Base-by-base conservation (phyloP, 2,888 invertebrate genomes). In the Drosophila tanythrix region DNA sequence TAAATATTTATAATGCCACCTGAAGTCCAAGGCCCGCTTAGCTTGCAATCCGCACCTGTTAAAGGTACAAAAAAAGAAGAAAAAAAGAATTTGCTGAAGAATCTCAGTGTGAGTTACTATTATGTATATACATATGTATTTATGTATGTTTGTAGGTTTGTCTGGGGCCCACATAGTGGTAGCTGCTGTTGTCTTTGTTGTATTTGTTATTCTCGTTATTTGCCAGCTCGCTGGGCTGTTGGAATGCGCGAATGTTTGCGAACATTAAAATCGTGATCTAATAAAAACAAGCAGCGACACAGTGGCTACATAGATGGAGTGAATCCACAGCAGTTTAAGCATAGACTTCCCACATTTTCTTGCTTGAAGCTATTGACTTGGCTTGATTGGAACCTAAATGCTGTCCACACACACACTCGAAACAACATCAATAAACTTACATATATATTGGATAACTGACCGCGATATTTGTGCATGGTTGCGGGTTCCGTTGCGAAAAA, bases 231-330 rank as follows among this genome's bases (percentile, higher is more conserved):
- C 50, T 71, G 70, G 64, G 70, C 62, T 68, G 73, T 71, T 76
- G 86, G 90, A 81, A 88, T 88, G 87, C 88, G 87, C 90, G 76
- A 88, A 82, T 84, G 84, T 89, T 89, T 88, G 85, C 88, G 74
- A 88, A 92, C 90, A 90, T 86, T 87, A 81, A 85, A 91, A 92
- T 91, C 91, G 91, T 92, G 92, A 91, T 92, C 92, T 86, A 91
- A 89, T 92, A 91, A 82, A 81, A 86, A 75, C 51, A 71, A 70
- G 63, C 74, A 72, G 60, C 48, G 62, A 68, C 66, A 72, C 25
- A 31, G 25, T 46, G 21, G 21, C 3, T 2, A 7, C 2, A 55
- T 10, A 51, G 57, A 51, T 36, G 33, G 27, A 61, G 80, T 64
- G 65, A 85, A 74, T 79, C 75, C 61, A 79, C 62, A 52, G 51